Conservation (phyloP, 2,888 invertebrate genomes). For the Autographa gamma region DNA sequence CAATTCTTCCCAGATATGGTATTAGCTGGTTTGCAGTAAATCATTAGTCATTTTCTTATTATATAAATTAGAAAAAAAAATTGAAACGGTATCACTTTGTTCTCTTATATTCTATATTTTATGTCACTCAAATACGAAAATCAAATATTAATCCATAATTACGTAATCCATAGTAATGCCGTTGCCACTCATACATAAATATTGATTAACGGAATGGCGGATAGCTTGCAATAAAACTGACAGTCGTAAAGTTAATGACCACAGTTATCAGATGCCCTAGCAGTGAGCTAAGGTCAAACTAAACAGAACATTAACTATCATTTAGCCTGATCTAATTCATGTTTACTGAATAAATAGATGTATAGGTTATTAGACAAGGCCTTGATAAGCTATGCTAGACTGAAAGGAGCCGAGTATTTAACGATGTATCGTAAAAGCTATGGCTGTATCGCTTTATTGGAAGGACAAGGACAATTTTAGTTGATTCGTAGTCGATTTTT, state of each 20-base stretch:
- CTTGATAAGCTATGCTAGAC: constrained; percentile 19
- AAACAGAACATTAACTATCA: neutral
- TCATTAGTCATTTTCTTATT: no score
- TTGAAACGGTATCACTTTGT: no score
- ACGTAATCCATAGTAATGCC: neutral
- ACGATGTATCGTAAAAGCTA: neutral
- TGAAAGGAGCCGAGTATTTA: constrained; percentile 14
- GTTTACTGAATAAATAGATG: no score
- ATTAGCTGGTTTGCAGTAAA: no score
- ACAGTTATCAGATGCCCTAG: neutral
- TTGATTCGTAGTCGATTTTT: neutral
- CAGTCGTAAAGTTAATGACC: neutral
- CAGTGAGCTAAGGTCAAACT: neutral
- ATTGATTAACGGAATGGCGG: neutral
- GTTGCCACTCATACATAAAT: neutral
- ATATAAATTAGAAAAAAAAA: no score
- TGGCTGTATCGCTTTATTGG: neutral
- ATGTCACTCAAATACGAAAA: neutral
- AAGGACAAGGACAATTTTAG: neutral
- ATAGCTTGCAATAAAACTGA: neutral
- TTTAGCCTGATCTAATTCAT: neutral
- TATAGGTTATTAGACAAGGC: neutral
- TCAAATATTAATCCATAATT: neutral
- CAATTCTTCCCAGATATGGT: no score
- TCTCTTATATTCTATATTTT: no score